These are phyloP conservation scores for Malurus melanocephalus DNA, from an alignment of 2,113 vertebrate species.

Conservation along the genomic window DNA sequence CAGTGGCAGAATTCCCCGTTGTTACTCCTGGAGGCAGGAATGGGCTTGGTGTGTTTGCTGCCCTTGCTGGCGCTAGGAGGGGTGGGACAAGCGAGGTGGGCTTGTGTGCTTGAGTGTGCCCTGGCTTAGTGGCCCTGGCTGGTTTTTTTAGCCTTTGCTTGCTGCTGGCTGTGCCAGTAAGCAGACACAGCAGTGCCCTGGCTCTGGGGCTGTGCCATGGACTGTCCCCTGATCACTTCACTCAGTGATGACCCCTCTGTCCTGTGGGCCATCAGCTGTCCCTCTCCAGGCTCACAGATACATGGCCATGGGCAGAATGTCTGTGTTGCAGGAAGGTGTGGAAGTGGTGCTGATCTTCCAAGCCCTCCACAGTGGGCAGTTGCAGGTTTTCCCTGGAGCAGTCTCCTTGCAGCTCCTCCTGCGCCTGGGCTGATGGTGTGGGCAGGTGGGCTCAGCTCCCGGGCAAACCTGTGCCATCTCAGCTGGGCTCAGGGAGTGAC, in stretches of 20 bases:
- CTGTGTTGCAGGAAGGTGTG: accelerated
- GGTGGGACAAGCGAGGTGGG: neutral
- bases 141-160: neutral
- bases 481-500: neutral
- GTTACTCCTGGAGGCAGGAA: neutral
- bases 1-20: neutral
- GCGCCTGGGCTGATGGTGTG: neutral
- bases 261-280: neutral
- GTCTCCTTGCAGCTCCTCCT: neutral
- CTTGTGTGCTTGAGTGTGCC: neutral
- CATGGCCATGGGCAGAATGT: neutral
- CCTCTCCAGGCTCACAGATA: neutral
- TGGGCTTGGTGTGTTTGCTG: neutral
- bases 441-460: accelerated
- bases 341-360: neutral
- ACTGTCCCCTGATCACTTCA: accelerated
- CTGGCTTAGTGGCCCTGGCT: accelerated
- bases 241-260: accelerated
- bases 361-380: no score
- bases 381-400: neutral
- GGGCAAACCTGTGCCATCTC: neutral
- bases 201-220: neutral
- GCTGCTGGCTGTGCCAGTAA: neutral
- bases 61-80: neutral
- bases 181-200: accelerated